These are phyloP conservation scores for Eurosta solidaginis DNA, from an alignment of 1,140 invertebrate species.

Conservation along the genomic window DNA sequence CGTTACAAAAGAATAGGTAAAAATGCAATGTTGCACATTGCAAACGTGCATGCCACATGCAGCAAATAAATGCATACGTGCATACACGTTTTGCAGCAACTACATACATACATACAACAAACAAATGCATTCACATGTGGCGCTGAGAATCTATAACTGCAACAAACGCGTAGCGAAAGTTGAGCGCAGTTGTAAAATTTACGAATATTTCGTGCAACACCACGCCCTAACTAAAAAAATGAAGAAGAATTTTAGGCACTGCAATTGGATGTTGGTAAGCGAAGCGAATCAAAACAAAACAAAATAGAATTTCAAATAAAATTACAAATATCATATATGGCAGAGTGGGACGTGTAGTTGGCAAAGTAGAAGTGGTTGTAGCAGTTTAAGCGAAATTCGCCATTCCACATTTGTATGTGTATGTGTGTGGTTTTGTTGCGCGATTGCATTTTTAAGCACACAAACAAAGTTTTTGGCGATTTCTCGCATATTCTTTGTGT, in stretches of 20 bases:
- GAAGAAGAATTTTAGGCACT: neutral
- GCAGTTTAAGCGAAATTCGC: neutral
- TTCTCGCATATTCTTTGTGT: too few species aligned
- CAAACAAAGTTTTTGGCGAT: too few species aligned
- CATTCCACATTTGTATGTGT: neutral
- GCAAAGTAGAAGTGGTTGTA: neutral
- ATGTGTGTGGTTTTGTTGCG: neutral
- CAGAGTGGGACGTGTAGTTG: neutral
- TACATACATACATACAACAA: neutral
- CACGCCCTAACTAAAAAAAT: neutral
- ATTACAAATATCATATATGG: neutral
- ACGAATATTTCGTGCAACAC: neutral
- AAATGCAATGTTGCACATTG: neutral
- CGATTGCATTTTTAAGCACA: too few species aligned
- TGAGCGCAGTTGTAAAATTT: neutral
- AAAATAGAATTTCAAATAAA: neutral
- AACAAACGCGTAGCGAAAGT: neutral
- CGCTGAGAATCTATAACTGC: neutral
- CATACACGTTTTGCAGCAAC: neutral
- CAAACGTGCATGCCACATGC: neutral
- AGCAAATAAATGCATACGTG: neutral
- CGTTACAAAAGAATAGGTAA: neutral
- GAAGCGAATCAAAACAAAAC: neutral
- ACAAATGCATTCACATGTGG: neutral
- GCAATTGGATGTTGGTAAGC: conserved; percentile 1